Base-by-base conservation (phyloP, 2,797 vertebrate species). In the Eidolon dupreanum region DNA sequence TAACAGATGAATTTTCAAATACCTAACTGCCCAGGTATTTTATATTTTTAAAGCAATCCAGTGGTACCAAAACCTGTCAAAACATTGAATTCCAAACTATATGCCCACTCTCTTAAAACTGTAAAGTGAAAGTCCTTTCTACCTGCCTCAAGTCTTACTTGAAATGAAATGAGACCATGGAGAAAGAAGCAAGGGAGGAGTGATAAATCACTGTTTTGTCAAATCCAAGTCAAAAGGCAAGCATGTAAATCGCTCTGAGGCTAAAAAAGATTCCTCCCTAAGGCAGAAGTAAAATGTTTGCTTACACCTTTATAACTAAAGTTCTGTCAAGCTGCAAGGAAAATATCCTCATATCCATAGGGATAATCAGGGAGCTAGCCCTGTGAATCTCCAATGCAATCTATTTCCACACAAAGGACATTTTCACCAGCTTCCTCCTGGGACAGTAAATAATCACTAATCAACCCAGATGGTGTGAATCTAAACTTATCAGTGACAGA, bases 401-500 rank as follows among this genome's bases (percentile, higher is more conserved):
- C 70, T 93, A 94, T 90, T 97, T 93, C 79, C 71, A 95, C 86
- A 95, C 88, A 97, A 96, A 96, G 84, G 93, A 94, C 84, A 92
- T 79, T 84, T 92, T 96, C 81, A 90, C 28, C 81, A 95, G 77
- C 81, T 95, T 96, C 93, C 79, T 97, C 92, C 84, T 95, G 66
- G 94, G 97, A 96, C 53, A 74, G 94, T 94, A 96, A 97, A 97
- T 93, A 96, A 96, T 96, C 43, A 16, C 77, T 96, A 95, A 96
- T 97, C 93, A 97, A 90, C 92, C 92, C 96, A 97, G 96, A 96
- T 95, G 90, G 88, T 97, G 63, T 86, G 92, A 97, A 88, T 97
- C 90, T 96, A 96, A 95, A 97, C 94, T 94, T 94, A 95, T 88
- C 92, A 79, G 81, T 96, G 95, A 97, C 95, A 97, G 92, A 98